Percentiles rank a stretch among this genome's conserved stretches.
These are phyloP conservation scores for Dione vanillae DNA, from an alignment of 2,888 invertebrate species.

Conservation along the genomic window DNA sequence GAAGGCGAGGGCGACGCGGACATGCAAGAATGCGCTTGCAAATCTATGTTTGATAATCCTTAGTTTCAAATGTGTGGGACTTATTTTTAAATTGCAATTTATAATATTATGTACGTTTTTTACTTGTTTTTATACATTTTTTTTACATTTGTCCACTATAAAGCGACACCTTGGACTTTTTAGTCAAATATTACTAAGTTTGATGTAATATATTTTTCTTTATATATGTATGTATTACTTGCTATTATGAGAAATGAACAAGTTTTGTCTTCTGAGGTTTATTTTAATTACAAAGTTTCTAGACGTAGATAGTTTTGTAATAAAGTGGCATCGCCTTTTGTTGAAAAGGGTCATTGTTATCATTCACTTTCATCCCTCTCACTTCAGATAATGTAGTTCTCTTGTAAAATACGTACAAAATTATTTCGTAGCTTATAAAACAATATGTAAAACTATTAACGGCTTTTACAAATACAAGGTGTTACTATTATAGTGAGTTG, in stretches of 20 bases:
- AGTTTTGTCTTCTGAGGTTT: conserved; percentile 5
- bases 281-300: conserved; percentile 22
- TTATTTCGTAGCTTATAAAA: conserved; percentile 12
- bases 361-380: conserved; percentile 37
- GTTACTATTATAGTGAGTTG: not conserved
- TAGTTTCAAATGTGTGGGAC: conserved; percentile 33
- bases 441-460: conserved; percentile 9
- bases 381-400: conserved; percentile 33
- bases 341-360: conserved; percentile 39
- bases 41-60: conserved; percentile 64
- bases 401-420: conserved; percentile 23
- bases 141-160: not conserved
- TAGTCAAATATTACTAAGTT: not conserved
- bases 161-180: not conserved
- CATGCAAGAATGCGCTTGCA: conserved; percentile 68
- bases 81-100: not conserved
- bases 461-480: not conserved
- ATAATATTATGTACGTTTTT: not conserved
- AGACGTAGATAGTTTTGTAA: conserved; percentile 28
- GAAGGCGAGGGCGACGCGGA: conserved; percentile 61
- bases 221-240: not conserved
- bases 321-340: conserved; percentile 44
- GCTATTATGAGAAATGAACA: not conserved
- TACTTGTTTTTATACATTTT: not conserved
- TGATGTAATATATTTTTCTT: not conserved